A percentile compares a stretch with the other conserved stretches of the same genome.
Conservation (phyloP, 1,140 invertebrate species). For the Mamestra configurata region DNA sequence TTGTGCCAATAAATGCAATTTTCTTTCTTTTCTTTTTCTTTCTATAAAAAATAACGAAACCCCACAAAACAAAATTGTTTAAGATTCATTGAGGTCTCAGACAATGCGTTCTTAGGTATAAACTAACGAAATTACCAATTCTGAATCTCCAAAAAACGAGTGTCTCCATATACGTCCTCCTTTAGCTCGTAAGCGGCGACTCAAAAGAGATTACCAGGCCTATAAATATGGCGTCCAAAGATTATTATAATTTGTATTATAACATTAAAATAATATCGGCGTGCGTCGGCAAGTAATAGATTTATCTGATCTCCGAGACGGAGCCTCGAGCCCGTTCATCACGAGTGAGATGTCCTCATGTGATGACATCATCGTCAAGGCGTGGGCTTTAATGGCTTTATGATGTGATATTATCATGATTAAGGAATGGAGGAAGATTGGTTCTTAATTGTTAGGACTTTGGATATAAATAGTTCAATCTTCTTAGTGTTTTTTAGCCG, state of each 20-base stretch:
- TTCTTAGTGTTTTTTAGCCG: too few species aligned
- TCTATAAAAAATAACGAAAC: too few species aligned
- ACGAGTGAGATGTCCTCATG: slow-evolving; percentile 6
- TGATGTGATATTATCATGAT: slow-evolving; percentile 1
- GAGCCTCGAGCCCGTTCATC: slow-evolving; percentile 66
- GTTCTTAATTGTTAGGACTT: not conserved
- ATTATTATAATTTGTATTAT: slow-evolving; percentile 84
- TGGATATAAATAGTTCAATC: too few species aligned
- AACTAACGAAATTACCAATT: too few species aligned
- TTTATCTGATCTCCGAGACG: slow-evolving; percentile 68
- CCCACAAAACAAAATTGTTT: too few species aligned
- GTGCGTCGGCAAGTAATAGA: slow-evolving; percentile 74
- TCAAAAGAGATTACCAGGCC: slow-evolving; percentile 82
- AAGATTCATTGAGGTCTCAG: too few species aligned
- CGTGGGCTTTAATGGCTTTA: not conserved
- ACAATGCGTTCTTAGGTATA: too few species aligned
- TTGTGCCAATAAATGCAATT: too few species aligned
- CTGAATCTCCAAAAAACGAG: not conserved
- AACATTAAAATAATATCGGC: slow-evolving; percentile 85
- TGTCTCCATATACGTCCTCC: slow-evolving; percentile 57
- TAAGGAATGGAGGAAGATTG: not conserved
- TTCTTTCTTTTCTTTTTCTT: too few species aligned
- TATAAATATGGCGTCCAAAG: slow-evolving; percentile 82
- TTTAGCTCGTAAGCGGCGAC: slow-evolving; percentile 77
- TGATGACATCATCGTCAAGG: slow-evolving; percentile 7